A percentile compares a stretch with the other conserved stretches of the same genome.
These are phyloP conservation scores for Bruchidius siliquastri DNA, from an alignment of 2,888 invertebrate genomes.

Conservation along the genomic window DNA sequence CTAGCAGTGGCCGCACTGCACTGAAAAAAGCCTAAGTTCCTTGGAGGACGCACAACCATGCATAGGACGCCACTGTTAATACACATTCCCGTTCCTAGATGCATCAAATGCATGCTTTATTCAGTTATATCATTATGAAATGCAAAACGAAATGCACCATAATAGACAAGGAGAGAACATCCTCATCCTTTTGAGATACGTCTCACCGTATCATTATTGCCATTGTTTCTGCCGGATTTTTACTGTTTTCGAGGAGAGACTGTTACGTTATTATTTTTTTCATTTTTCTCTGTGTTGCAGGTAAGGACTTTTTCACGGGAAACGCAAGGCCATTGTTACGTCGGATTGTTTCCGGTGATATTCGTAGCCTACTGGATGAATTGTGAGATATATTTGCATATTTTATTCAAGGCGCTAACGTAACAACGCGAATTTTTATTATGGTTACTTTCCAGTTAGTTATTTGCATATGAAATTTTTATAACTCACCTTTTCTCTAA, in stretches of 20 bases:
- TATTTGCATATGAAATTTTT: too few species aligned
- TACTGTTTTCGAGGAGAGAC: not conserved
- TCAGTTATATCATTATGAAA: too few species aligned
- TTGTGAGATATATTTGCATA: not conserved
- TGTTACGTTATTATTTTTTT: not conserved
- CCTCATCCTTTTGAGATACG: not conserved
- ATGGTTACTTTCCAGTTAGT: too few species aligned
- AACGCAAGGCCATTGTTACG: not conserved
- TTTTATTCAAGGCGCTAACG: not conserved
- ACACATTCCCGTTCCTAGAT: too few species aligned
- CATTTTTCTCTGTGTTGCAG: not conserved
- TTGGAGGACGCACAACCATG: too few species aligned
- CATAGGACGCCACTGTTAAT: too few species aligned
- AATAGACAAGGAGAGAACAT: too few species aligned
- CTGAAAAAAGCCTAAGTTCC: too few species aligned
- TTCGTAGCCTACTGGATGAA: not conserved
- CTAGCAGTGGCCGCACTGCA: too few species aligned
- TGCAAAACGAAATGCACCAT: too few species aligned
- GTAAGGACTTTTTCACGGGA: not conserved
- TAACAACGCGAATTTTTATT: not conserved
- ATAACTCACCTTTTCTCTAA: too few species aligned
- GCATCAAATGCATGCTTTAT: too few species aligned
- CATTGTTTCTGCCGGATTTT: not conserved
- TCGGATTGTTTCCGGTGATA: not conserved
- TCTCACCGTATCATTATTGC: not conserved